Evolutionary conservation across 2,888 invertebrate genomes (phyloP).

Genomic region (Brachynemurus nebulosus): DNA sequence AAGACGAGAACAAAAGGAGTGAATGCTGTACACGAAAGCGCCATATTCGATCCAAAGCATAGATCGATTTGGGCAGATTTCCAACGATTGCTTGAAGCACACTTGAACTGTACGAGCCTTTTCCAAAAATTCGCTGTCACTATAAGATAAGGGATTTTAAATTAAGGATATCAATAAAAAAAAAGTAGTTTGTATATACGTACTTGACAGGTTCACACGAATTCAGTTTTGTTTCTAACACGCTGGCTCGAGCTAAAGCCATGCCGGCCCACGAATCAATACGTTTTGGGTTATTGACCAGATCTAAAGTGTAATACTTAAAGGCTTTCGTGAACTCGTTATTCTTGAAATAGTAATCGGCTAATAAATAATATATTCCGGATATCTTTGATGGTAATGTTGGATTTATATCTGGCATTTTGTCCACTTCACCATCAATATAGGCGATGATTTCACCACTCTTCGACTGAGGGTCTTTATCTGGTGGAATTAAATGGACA

Average conservation of each 20-base stretch:
- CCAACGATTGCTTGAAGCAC: conserved; percentile 69
- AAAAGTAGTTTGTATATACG: conserved; percentile 23
- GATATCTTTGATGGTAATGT: conserved; percentile 40
- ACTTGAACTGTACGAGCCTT: conserved; percentile 59
- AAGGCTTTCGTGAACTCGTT: conserved; percentile 61
- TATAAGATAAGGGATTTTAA: conserved; percentile 16
- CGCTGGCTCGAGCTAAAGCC: conserved; percentile 63
- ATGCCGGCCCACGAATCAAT: conserved; percentile 90
- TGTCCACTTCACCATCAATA: conserved; percentile 45
- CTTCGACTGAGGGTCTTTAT: conserved; percentile 49
- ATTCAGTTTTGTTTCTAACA: conserved; percentile 67
- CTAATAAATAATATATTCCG: conserved; percentile 79
- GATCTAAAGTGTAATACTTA: conserved; percentile 70
- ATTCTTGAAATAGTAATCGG: conserved; percentile 85
- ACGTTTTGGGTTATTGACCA: conserved; percentile 63
- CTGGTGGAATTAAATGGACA: conserved; percentile 49
- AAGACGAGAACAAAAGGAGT: conserved; percentile 77
- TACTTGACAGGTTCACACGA: conserved; percentile 48
- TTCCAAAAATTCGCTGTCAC: conserved; percentile 48
- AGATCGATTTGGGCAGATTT: conserved; percentile 56
- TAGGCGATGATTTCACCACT: conserved; percentile 49
- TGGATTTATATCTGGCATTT: conserved; percentile 38
- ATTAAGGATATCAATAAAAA: background rate
- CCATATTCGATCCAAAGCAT: conserved; percentile 86
- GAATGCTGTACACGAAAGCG: conserved; percentile 76